Evolutionary conservation across 2,888 invertebrate genomes (phyloP).

Genomic region (Leucozona laternaria): DNA sequence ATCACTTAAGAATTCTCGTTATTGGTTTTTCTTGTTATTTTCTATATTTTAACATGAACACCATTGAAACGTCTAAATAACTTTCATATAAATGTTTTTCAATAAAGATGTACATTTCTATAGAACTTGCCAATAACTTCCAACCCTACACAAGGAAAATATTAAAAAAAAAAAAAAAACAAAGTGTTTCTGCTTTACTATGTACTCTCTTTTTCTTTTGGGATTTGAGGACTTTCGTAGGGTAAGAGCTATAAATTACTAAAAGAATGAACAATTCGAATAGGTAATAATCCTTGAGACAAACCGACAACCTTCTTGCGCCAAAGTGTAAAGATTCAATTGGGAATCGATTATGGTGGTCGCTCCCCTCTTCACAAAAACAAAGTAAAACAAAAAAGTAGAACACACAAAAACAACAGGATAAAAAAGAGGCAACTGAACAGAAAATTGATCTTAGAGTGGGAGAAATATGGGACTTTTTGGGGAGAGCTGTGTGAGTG

Average conservation of each 20-base stretch:
- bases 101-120: constrained; percentile 5
- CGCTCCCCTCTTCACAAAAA: constrained; percentile 36
- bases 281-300: constrained; percentile 71
- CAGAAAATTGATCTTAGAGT: not conserved
- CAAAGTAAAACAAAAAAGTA: constrained; percentile 10
- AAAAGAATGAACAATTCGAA: constrained; percentile 40
- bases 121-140: not conserved
- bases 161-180: not conserved
- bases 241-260: constrained; percentile 51
- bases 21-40: not conserved
- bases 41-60: constrained; percentile 30
- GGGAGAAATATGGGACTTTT: not conserved
- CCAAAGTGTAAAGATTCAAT: constrained; percentile 69
- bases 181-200: constrained; percentile 20
- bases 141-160: not conserved
- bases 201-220: constrained; percentile 9
- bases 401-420: not conserved
- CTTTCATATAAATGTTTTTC: constrained; percentile 58
- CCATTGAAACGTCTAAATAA: constrained; percentile 62
- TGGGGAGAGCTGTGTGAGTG: not conserved
- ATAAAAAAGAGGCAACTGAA: constrained; percentile 4
- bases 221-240: constrained; percentile 4
- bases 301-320: constrained; percentile 60
- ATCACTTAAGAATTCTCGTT: not conserved
- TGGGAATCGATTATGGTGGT: constrained; percentile 62